Evolutionary conservation across 2,113 vertebrate species (phyloP), one percentile per base, ranked within the genome.

Genomic region (Tragelaphus strepsiceros): DNA sequence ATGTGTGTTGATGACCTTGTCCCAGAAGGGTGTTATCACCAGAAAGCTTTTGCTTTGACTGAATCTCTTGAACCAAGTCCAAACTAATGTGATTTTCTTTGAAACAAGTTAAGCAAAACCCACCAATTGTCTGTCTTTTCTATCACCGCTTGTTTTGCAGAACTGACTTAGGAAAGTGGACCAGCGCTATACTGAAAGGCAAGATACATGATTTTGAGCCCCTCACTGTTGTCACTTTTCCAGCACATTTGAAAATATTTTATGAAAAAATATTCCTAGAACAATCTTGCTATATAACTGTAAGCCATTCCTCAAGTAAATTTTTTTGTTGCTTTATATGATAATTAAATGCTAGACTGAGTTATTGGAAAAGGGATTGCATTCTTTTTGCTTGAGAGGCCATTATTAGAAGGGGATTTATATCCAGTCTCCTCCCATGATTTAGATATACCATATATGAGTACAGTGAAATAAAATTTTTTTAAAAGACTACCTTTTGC

Each of bases 21-120:
- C 22, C 28, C 39, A 80, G 54, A 88, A 94, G 24, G 14, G 24
- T 53, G 3, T 49, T 81, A 21, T 93, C 51, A 46, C 30, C 28
- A 84, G 80, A 93, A 95, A 67, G 22, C 12, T 86, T 94, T 92
- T 53, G 14, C 13, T 67, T 92, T 81, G 24, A 61, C n/a, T 82
- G n/a, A 90, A 49, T 90, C 30, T 35, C 10, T 88, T 93, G 51
- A 91, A 91, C 5, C n/a, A 88, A 64, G 22, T 92, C 32, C 64
- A 92, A 59, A 88, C 24, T 54, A 90, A 88, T 67, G 49, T 51
- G 6, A 85, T 88, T 97, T 95, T 82, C 49, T 84, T 94, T 92
- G 71, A 81, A 81, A 74, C 1, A 12, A 15, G 30, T 51, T 35
- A 93, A 71, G 15, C 2, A 86, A 90, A 83, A 88, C 2, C 5